phyloP scores from a whole-genome alignment of 2,888 invertebrate genomes.

The Harpalus rubripes region DNA sequence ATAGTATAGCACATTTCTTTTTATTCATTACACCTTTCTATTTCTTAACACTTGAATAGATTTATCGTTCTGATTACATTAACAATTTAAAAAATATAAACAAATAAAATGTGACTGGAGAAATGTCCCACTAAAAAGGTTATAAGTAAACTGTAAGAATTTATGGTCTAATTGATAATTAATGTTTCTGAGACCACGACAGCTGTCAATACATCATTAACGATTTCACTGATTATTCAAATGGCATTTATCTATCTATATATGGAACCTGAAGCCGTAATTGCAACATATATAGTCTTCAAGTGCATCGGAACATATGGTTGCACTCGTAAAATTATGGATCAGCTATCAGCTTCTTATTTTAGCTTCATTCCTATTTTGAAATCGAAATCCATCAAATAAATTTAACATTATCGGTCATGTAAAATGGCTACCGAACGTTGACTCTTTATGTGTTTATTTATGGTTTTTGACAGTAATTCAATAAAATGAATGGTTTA shows the following conservation, averaged over 20 bases:
- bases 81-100: not conserved
- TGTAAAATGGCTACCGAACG: not conserved
- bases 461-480: not conserved
- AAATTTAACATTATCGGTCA: not conserved
- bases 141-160: not conserved
- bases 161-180: not conserved
- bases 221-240: slow-evolving; percentile 24
- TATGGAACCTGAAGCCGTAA: slow-evolving; percentile 13
- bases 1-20: not conserved
- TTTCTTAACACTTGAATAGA: slow-evolving; percentile 8
- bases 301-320: slow-evolving; percentile 30
- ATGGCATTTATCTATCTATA: not conserved
- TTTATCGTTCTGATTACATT: slow-evolving; percentile 11
- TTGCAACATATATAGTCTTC: slow-evolving; percentile 31
- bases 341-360: not conserved
- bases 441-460: not conserved
- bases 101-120: not conserved
- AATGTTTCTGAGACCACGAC: not conserved
- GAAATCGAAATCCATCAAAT: slow-evolving; percentile 19
- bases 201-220: slow-evolving; percentile 13
- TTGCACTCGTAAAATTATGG: slow-evolving; percentile 17
- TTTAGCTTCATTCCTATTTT: not conserved
- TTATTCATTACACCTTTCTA: not conserved
- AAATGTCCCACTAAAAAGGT: not conserved
- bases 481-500: too few species aligned